Base-by-base conservation (phyloP, 2,797 vertebrate species). In the Artibeus lituratus region DNA sequence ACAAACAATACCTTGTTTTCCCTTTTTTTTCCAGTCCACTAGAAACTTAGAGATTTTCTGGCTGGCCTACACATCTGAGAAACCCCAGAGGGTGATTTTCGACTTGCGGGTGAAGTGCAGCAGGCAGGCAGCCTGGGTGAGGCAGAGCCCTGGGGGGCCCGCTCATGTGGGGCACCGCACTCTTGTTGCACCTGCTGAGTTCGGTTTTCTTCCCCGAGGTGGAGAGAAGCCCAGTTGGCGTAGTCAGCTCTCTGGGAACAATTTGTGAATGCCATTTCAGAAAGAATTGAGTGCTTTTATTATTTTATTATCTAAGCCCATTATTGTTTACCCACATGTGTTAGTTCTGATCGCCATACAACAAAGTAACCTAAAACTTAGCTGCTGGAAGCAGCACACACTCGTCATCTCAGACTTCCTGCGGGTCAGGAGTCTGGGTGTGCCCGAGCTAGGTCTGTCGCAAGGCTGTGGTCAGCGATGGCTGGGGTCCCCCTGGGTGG, bases 401-500 rank as follows among this genome's bases (percentile, higher is more conserved):
- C 26, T 21, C 62, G 10, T 21, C 32, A 26, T 29, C 21, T 55
- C 19, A 5, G 7, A 32, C 44, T 59, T 44, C 11, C 53, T n/a
- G 32, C 37, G 77, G 44, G 37, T 57, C 67, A 37, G 72, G 72
- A 35, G 22, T 62, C 51, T 62, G 10, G 0, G 37, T 0, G 5
- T 8, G 10, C 32, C 70, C n/a, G 7, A 37, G n/a, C 47, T 0
- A 21, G 51, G 42, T 37, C 74, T 44, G 6, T 86, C n/a, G 10
- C 19, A 1, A 32, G 69, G 44, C 53, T 51, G 57, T 35, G 6
- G 69, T 42, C 42, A 32, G 16, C 29, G 18, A 9, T 24, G 19
- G 35, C 57, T 16, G 51, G 67, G 67, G 67, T n/a, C 47, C 8
- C 0, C 0, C 62, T 0, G 0, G 9, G 62, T 7, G 11, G 49